These are phyloP conservation scores for Scaptomyza graminum DNA, from an alignment of 1,140 invertebrate genomes.

Conservation along the genomic window DNA sequence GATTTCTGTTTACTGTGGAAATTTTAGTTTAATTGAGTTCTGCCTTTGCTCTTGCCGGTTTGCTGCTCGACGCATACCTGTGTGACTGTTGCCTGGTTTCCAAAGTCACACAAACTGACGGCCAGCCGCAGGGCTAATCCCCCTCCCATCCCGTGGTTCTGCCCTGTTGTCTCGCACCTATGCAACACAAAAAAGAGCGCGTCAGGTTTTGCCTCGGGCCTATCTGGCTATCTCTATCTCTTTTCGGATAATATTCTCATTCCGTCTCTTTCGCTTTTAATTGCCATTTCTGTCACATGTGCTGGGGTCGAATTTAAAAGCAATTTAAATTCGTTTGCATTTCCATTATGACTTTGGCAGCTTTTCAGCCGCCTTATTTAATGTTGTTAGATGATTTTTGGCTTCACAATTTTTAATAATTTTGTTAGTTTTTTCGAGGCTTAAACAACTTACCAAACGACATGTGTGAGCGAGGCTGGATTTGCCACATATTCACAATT, in stretches of 20 bases:
- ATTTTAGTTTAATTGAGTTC: constrained; percentile 73
- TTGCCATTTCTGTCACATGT: constrained; percentile 37
- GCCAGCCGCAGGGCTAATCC: constrained; percentile 11
- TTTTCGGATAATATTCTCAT: neutral
- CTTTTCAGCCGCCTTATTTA: neutral
- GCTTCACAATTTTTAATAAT: constrained; percentile 10
- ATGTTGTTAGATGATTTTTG: neutral
- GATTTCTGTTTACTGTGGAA: constrained; percentile 72
- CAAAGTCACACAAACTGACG: constrained; percentile 38
- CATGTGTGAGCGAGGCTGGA: constrained; percentile 89
- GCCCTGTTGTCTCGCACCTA: constrained; percentile 27
- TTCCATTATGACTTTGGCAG: constrained; percentile 53
- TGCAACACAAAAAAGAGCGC: constrained; percentile 44
- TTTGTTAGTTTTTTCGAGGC: constrained; percentile 6
- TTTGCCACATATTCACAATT: constrained; percentile 93
- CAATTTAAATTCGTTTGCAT: constrained; percentile 66
- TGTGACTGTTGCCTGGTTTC: constrained; percentile 17
- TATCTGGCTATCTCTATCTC: constrained; percentile 1
- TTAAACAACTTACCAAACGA: constrained; percentile 88
- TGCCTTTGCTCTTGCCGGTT: neutral
- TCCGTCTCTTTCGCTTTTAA: neutral
- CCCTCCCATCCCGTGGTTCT: neutral
- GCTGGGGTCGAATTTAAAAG: constrained; percentile 49
- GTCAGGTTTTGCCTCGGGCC: constrained; percentile 40
- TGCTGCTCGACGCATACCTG: neutral